Evolutionary conservation across 2,888 invertebrate species (phyloP).

Genomic region (Nemotelus nigrinus): DNA sequence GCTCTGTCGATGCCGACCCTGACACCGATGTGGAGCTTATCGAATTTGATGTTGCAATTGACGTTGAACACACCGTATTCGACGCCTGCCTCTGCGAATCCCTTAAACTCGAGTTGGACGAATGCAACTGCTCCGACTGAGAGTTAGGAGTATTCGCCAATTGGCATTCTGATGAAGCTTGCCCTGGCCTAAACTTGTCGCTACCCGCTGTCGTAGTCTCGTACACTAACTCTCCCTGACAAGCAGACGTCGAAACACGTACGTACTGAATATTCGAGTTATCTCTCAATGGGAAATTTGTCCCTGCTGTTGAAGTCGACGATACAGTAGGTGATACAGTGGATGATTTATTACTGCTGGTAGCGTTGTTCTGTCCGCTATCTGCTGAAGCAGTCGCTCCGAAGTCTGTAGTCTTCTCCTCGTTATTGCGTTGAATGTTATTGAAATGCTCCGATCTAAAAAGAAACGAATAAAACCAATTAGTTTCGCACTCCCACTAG

Average conservation of each 20-base stretch:
- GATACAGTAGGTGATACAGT: conserved; percentile 16
- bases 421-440: conserved; percentile 68
- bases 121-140: neutral
- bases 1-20: conserved; percentile 57
- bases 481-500: conserved; percentile 1
- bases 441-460: conserved; percentile 73
- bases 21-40: conserved; percentile 56
- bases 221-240: conserved; percentile 14
- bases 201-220: conserved; percentile 6
- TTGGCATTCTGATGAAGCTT: conserved; percentile 37
- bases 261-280: conserved; percentile 60
- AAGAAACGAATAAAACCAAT: conserved; percentile 53
- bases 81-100: conserved; percentile 61
- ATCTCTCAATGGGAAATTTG: conserved; percentile 61
- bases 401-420: conserved; percentile 59
- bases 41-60: conserved; percentile 63
- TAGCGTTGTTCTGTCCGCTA: conserved; percentile 51
- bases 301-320: conserved; percentile 58
- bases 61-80: conserved; percentile 68
- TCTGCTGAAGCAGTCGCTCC: conserved; percentile 57
- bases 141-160: conserved; percentile 3
- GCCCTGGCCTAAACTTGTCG: neutral
- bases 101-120: conserved; percentile 8
- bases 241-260: conserved; percentile 13
- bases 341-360: conserved; percentile 30